A percentile compares a stretch with the other conserved stretches of the same genome.
phyloP scores from a whole-genome alignment of 2,888 invertebrate species.

The Folsomia candida region DNA sequence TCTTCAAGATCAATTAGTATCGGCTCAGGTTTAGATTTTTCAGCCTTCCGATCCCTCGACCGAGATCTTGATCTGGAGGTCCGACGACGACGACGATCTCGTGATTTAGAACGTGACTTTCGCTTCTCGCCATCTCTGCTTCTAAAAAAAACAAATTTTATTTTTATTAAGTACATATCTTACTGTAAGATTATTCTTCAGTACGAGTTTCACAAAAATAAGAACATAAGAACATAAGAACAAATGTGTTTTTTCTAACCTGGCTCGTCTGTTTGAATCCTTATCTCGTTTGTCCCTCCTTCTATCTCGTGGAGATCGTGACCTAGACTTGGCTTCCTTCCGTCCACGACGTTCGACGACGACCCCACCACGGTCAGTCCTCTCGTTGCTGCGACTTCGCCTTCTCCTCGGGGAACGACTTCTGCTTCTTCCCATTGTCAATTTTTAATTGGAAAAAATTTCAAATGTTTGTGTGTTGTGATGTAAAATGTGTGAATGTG shows the following conservation, averaged over 20 bases:
- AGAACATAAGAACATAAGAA: no score
- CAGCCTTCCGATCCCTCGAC: slow-evolving; percentile 3
- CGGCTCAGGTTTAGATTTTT: slow-evolving; percentile 21
- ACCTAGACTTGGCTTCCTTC: slow-evolving; percentile 4
- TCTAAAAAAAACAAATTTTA: slow-evolving; percentile 3
- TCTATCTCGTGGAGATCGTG: slow-evolving; percentile 54
- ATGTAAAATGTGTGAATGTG: no score
- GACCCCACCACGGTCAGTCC: slow-evolving; percentile 52
- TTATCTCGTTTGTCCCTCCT: slow-evolving; percentile 35
- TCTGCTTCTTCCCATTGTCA: slow-evolving; percentile 55
- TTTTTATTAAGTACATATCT: background rate
- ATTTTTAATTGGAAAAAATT: no score
- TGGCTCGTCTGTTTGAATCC: background rate
- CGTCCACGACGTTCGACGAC: slow-evolving; percentile 53
- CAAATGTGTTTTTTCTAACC: background rate
- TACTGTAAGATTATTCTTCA: no score
- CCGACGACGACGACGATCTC: slow-evolving; percentile 14
- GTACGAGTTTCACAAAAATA: no score
- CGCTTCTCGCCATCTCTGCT: background rate
- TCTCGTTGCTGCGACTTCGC: slow-evolving; percentile 29
- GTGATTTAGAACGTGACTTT: slow-evolving; percentile 11
- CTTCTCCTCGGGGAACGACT: slow-evolving; percentile 56
- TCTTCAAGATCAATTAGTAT: slow-evolving; percentile 53
- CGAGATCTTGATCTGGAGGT: slow-evolving; percentile 1
- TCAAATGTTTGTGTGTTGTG: no score